Evolutionary conservation across 2,797 vertebrate genomes (phyloP), one percentile per base, ranked within the genome.

Genomic region (Chaunax sp.): DNA sequence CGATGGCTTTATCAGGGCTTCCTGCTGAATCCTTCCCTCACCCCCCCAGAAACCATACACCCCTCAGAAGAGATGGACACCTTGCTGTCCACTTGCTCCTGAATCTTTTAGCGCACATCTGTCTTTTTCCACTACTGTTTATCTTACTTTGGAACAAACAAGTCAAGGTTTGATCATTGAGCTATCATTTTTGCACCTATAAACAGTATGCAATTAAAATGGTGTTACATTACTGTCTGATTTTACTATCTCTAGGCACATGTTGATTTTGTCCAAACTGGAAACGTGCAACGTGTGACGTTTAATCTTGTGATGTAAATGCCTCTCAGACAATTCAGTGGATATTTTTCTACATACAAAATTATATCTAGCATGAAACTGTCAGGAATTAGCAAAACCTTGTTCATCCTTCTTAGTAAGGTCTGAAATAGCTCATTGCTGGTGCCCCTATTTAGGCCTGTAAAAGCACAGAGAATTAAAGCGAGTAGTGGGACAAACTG

Each of bases 1-100:
- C 54, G 92, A 92, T 88, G 86, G 89, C 84, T 91, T 91, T 86
- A 91, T 91, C 87, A 89, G 87, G 92, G 79, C 84, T 68, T 80
- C 83, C 89, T 90, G 86, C 85, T 90, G 90, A 92, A 93, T 90
- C 91, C 89, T 92, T 93, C 91, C 90, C 90, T 89, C 88, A 91
- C 82, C 83, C 88, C 91, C 92, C 90, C 82, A 4, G 50, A 84
- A 89, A 89, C 85, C 83, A 91, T 89, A 90, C 82, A 64, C 80
- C 81, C 82, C 75, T 92, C 92, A 92, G 91, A 88, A 90, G 90
- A 90, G 82, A 90, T 86, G 90, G 92, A 92, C 91, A 90, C 91
- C 49, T 44, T 13, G 90, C 91, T 93, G 93, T 91, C 91, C 89
- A 89, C 88, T 85, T 92, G 80, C 90, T 93, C 92, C 93, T 92